Conservation (phyloP, 2,797 vertebrate species). For the Bovichtus diacanthus region DNA sequence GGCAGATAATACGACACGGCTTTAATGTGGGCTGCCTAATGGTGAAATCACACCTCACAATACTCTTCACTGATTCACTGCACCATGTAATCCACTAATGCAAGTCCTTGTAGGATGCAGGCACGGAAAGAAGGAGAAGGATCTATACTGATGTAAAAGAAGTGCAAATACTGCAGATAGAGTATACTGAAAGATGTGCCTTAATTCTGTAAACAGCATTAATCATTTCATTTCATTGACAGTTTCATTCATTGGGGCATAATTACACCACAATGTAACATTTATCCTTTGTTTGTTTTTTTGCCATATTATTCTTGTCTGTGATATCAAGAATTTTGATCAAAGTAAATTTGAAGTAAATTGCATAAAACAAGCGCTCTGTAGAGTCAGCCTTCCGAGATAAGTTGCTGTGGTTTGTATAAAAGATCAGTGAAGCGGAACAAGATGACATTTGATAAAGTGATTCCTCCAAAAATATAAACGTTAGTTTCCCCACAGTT, state of each 20-base stretch:
- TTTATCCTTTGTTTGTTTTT: background rate
- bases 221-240: background rate
- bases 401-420: background rate
- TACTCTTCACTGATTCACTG: slow-evolving; percentile 9
- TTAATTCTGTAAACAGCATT: background rate
- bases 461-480: background rate
- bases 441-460: background rate
- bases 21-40: slow-evolving; percentile 33
- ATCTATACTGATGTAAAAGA: background rate
- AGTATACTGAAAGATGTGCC: background rate
- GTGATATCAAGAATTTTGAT: background rate
- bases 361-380: background rate
- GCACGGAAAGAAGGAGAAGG: background rate
- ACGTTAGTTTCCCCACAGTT: background rate
- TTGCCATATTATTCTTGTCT: background rate
- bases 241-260: background rate
- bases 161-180: background rate
- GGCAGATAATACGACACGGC: slow-evolving; percentile 18
- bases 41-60: slow-evolving; percentile 24
- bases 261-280: background rate
- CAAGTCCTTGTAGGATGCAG: background rate
- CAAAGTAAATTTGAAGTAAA: background rate
- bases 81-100: slow-evolving; percentile 8
- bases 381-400: background rate
- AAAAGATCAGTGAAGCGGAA: background rate